Evolutionary conservation across 2,888 invertebrate genomes (phyloP).

Genomic region (Caenorhabditis macrosperma): DNA sequence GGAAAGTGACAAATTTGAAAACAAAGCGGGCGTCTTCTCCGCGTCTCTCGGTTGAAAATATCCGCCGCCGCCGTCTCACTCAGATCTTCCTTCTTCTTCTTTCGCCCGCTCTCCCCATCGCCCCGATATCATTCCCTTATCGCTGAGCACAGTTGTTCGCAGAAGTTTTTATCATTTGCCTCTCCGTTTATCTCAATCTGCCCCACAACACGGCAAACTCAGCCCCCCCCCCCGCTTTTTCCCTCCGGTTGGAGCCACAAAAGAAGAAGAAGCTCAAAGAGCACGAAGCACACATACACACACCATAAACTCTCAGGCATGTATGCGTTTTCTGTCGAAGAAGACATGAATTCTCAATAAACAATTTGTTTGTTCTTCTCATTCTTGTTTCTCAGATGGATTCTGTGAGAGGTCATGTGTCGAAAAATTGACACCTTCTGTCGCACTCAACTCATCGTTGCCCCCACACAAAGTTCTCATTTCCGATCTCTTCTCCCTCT

Average conservation of each 20-base stretch:
- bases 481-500: conserved; percentile 14
- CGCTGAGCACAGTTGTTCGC: conserved; percentile 31
- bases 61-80: conserved; percentile 9
- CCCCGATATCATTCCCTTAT: conserved; percentile 1
- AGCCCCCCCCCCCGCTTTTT: background rate
- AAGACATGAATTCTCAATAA: conserved; percentile 52
- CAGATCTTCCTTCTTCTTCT: conserved; percentile 21
- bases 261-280: conserved; percentile 16
- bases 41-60: conserved; percentile 18
- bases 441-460: conserved; percentile 23
- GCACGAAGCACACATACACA: conserved; percentile 24
- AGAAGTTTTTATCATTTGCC: conserved; percentile 26
- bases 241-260: background rate
- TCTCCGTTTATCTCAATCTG: background rate
- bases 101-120: conserved; percentile 9
- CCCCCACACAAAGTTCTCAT: conserved; percentile 39
- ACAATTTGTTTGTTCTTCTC: conserved; percentile 43
- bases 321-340: conserved; percentile 30
- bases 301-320: conserved; percentile 52
- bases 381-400: conserved; percentile 8
- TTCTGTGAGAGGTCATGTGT: conserved; percentile 41
- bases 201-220: background rate
- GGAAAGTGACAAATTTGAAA: conserved; percentile 44
- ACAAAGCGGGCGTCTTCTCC: conserved; percentile 22
- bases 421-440: conserved; percentile 38